Evolutionary conservation across 2,797 vertebrate genomes (phyloP).

Genomic region (Hirundo rustica): DNA sequence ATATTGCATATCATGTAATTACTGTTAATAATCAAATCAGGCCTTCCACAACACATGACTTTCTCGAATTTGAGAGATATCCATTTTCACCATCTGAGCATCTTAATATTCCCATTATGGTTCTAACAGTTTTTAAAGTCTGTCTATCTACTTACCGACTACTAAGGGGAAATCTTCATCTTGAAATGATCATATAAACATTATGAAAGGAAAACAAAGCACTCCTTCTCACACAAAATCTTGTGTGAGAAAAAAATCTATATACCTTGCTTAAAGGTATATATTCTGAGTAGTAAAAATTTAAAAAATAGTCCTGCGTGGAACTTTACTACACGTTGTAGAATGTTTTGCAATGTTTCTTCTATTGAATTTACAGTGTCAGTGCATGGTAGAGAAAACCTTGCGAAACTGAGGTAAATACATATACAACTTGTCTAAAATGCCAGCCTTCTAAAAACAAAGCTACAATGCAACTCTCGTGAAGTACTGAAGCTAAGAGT

Average conservation of each 20-base stretch:
- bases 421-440: not conserved
- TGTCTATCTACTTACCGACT: not conserved
- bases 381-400: not conserved
- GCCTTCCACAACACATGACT: not conserved
- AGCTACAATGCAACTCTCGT: not conserved
- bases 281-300: not conserved
- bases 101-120: not conserved
- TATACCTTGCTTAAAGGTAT: not conserved
- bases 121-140: not conserved
- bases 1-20: not conserved
- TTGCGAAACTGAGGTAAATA: not conserved
- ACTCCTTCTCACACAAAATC: not conserved
- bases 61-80: not conserved
- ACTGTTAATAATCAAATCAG: not conserved
- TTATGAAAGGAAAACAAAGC: not conserved
- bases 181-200: not conserved
- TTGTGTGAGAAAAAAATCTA: too few species aligned
- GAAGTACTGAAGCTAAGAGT: not conserved
- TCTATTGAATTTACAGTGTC: not conserved
- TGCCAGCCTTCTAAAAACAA: not conserved
- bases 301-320: fast-evolving
- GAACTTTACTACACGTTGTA: not conserved
- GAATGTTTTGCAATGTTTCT: not conserved
- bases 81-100: not conserved
- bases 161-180: not conserved